A percentile compares a stretch with the other conserved stretches of the same genome.
These are phyloP conservation scores for Trochalopteron elliotii DNA, from an alignment of 2,113 vertebrate species.

Conservation along the genomic window DNA sequence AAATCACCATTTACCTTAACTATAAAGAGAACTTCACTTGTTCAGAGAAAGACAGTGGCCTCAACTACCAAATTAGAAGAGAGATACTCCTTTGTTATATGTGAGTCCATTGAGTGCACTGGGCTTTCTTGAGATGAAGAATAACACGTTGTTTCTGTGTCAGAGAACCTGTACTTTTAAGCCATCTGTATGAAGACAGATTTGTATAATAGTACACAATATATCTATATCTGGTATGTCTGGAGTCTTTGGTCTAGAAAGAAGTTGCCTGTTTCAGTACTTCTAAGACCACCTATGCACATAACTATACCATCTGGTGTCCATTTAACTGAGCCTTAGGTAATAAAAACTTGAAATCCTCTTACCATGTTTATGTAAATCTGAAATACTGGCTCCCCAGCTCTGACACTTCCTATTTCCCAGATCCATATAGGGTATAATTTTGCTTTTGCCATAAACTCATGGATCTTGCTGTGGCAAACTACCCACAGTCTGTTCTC, in stretches of 20 bases:
- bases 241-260: neutral
- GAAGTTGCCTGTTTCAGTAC: neutral
- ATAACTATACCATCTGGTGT: neutral
- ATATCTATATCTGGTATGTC: neutral
- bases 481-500: neutral
- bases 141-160: neutral
- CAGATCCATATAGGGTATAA: neutral
- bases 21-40: neutral
- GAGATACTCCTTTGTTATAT: neutral
- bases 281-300: neutral
- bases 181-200: neutral
- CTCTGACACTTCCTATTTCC: neutral
- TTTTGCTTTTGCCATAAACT: neutral
- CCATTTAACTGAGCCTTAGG: neutral
- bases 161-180: neutral
- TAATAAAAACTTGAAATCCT: neutral
- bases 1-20: neutral
- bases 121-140: neutral
- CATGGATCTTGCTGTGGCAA: neutral
- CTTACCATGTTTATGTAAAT: neutral
- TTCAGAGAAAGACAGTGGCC: neutral
- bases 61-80: neutral
- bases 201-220: neutral
- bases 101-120: fast-evolving
- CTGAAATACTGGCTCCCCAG: neutral